A percentile compares a stretch with the other conserved stretches of the same genome.
Evolutionary conservation across 2,888 invertebrate genomes (phyloP).

Genomic region (Cheilosia urbana): DNA sequence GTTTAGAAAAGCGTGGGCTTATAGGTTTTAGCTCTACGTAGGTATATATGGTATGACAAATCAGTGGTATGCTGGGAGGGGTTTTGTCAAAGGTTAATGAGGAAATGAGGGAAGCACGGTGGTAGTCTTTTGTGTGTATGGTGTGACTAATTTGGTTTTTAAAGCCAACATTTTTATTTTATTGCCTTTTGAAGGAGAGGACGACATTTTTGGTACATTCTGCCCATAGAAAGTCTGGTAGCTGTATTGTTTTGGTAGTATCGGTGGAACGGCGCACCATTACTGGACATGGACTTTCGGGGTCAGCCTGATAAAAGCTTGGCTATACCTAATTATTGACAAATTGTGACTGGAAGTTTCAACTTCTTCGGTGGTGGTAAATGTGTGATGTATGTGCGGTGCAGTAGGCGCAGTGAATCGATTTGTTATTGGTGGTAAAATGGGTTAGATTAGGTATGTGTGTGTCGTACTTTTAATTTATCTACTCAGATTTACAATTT

Average conservation of each 20-base stretch:
- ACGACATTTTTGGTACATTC: background rate
- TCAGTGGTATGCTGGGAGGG: conserved; percentile 5
- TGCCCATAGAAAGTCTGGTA: background rate
- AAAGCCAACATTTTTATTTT: conserved; percentile 25
- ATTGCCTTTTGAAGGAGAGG: no score
- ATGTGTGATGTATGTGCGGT: no score
- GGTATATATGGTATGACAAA: conserved; percentile 36
- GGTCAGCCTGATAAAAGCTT: background rate
- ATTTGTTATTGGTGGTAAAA: no score
- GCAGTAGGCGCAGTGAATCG: no score
- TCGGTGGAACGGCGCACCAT: background rate
- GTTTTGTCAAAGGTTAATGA: conserved; percentile 43
- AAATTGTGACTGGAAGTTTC: background rate
- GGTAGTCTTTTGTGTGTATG: conserved; percentile 14
- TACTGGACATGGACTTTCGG: background rate
- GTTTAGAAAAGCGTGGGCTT: conserved; percentile 53
- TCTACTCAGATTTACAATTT: no score
- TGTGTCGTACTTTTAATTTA: no score
- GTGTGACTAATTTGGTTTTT: conserved; percentile 60
- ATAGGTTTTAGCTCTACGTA: no score
- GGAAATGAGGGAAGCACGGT: conserved; percentile 12
- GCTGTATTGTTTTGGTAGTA: background rate
- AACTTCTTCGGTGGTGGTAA: no score
- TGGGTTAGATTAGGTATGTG: no score
- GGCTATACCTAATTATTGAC: background rate